Conservation (phyloP, 2,113 vertebrate species). For the Halcyon senegalensis region DNA sequence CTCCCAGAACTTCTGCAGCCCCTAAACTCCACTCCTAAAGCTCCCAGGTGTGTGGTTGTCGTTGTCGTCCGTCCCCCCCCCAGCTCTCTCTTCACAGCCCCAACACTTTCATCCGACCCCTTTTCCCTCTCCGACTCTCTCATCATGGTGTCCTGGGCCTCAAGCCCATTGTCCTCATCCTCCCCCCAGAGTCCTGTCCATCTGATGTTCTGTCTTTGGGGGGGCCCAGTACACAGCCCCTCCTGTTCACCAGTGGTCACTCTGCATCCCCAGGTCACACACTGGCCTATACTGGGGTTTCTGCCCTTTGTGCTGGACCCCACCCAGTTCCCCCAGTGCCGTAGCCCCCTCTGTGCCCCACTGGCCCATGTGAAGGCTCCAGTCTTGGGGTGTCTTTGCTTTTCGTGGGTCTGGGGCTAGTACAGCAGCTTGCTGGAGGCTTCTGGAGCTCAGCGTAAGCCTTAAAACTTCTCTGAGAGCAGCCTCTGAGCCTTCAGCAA, state of each 20-base stretch:
- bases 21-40: neutral
- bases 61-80: too few species aligned
- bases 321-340: neutral
- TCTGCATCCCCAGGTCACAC: neutral
- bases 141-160: neutral
- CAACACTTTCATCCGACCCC: neutral
- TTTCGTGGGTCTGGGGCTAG: neutral
- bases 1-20: neutral
- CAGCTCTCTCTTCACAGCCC: neutral
- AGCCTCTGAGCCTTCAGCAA: neutral
- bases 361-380: neutral
- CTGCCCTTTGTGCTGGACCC: neutral
- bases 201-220: neutral
- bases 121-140: neutral
- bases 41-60: neutral
- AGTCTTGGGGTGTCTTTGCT: fast-evolving
- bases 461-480: neutral
- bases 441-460: neutral
- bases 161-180: fast-evolving
- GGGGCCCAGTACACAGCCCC: neutral
- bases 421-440: neutral
- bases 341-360: neutral
- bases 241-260: neutral
- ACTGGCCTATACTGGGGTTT: neutral
- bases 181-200: fast-evolving